Conservation (phyloP, 1,140 invertebrate species). For the Drosophila nebulosa region DNA sequence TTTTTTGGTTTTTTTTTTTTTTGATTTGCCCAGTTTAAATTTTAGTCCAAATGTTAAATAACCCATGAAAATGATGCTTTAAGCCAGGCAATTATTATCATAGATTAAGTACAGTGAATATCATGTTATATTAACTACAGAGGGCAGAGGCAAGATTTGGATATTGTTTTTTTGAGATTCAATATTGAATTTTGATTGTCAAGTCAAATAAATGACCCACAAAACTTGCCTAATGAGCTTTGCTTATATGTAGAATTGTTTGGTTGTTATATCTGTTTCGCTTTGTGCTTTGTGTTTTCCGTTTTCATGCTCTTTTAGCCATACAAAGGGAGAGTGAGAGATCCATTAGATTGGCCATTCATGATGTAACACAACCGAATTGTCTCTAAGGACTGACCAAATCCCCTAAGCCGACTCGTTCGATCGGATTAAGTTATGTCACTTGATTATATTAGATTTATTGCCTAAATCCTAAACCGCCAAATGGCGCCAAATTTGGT, state of each 20-base stretch:
- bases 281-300: not conserved
- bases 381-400: no score
- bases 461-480: no score
- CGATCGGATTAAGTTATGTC: no score
- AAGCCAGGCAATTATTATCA: not conserved
- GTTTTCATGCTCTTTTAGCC: not conserved
- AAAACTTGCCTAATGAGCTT: constrained; percentile 31
- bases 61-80: constrained; percentile 7
- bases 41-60: constrained; percentile 6
- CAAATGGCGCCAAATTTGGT: no score
- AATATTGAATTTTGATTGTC: not conserved
- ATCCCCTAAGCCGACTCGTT: no score
- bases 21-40: not conserved
- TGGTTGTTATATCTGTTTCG: not conserved
- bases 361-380: not conserved
- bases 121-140: not conserved
- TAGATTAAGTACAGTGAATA: not conserved
- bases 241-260: not conserved
- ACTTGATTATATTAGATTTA: no score
- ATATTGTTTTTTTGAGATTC: no score
- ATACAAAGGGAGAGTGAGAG: not conserved
- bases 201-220: constrained; percentile 11
- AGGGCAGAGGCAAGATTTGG: not conserved
- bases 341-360: not conserved
- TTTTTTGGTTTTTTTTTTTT: not conserved